Conservation (phyloP, 1,140 invertebrate species). For the Macrotrachela quadricornifera region DNA sequence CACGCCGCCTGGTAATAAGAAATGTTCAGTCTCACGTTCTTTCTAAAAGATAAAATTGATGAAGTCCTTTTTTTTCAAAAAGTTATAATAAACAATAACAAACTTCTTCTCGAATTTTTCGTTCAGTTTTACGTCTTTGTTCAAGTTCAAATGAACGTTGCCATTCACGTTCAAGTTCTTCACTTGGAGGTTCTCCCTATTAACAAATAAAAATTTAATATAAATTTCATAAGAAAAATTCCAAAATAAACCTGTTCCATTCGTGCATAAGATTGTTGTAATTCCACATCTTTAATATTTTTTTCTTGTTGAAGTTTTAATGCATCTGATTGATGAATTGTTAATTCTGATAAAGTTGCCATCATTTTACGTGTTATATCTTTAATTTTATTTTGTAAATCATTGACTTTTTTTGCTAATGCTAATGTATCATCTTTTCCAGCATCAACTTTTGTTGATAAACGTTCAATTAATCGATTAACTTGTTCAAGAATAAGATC, state of each 20-base stretch:
- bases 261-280: conserved; percentile 15
- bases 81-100: too few relatives aligned
- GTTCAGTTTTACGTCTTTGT: conserved; percentile 14
- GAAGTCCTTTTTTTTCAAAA: conserved; percentile 5
- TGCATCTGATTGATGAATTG: conserved; percentile 27
- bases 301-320: conserved; percentile 24
- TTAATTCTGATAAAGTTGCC: conserved; percentile 28
- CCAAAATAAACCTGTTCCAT: neutral
- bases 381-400: conserved; percentile 24
- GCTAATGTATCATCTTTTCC: conserved; percentile 27
- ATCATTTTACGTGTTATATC: conserved; percentile 26
- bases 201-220: conserved; percentile 13
- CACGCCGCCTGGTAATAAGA: conserved; percentile 21
- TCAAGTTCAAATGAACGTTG: conserved; percentile 10
- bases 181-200: conserved; percentile 26
- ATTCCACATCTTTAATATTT: conserved; percentile 20
- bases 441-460: conserved; percentile 19
- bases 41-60: conserved; percentile 12
- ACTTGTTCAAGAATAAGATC: conserved; percentile 29
- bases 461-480: conserved; percentile 18
- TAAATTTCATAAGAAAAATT: neutral
- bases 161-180: conserved; percentile 22
- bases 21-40: conserved; percentile 25
- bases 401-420: conserved; percentile 29
- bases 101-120: conserved; percentile 15